Evolutionary conservation across 2,888 invertebrate species (phyloP).

Genomic region (Copidosoma aretas): DNA sequence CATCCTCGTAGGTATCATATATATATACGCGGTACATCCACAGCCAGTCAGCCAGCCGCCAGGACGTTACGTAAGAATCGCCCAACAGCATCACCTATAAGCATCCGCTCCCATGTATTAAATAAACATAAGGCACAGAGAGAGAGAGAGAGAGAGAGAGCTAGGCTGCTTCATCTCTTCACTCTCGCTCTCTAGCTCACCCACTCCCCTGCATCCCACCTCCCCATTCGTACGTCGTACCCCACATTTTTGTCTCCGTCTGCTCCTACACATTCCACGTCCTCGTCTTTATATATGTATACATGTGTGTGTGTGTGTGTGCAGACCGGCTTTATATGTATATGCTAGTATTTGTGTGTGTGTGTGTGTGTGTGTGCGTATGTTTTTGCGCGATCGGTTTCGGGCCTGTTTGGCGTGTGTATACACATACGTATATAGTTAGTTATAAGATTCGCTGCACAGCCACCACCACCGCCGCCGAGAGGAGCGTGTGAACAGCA

Average conservation of each 20-base stretch:
- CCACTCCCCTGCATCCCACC: background rate
- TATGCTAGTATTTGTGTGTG: slow-evolving; percentile 1
- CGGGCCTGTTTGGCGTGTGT: background rate
- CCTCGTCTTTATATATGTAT: too few relatives aligned
- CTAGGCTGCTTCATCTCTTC: slow-evolving; percentile 8
- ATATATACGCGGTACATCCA: too few relatives aligned
- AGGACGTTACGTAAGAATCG: slow-evolving; percentile 41
- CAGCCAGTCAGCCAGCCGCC: slow-evolving; percentile 18
- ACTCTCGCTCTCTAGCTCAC: background rate
- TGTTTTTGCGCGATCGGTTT: slow-evolving; percentile 4
- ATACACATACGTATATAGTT: background rate
- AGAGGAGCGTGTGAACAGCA: slow-evolving; percentile 47
- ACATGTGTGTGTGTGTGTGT: too few relatives aligned
- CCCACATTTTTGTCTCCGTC: too few relatives aligned
- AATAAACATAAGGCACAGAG: slow-evolving; percentile 40
- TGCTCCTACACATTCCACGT: too few relatives aligned
- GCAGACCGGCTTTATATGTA: background rate
- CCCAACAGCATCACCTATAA: slow-evolving; percentile 22
- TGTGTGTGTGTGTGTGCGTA: background rate
- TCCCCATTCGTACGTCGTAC: too few relatives aligned
- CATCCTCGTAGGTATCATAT: slow-evolving; percentile 20
- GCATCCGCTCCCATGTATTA: slow-evolving; percentile 42
- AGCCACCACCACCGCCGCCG: too few relatives aligned
- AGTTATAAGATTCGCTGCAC: too few relatives aligned
- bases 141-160: slow-evolving; percentile 2